Percentiles rank a stretch among this genome's conserved stretches.
These are phyloP conservation scores for Dryobota labecula DNA, from an alignment of 2,888 invertebrate species.

Conservation along the genomic window DNA sequence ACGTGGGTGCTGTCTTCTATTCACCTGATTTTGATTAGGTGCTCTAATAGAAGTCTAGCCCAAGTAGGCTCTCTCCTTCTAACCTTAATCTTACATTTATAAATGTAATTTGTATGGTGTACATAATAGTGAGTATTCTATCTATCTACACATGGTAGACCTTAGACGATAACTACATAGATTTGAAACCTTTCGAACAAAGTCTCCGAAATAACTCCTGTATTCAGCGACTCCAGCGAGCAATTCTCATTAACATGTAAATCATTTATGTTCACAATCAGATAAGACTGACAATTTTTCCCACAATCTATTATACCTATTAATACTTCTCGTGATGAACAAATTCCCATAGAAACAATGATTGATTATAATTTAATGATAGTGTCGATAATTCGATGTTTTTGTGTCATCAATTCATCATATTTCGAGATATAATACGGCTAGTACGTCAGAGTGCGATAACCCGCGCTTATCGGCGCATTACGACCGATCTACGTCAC, in stretches of 20 bases:
- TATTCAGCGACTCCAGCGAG: constrained; percentile 8
- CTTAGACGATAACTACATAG: background rate
- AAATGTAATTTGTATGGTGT: too few relatives aligned
- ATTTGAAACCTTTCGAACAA: constrained; percentile 3
- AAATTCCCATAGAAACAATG: constrained; percentile 60
- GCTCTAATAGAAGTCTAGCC: background rate
- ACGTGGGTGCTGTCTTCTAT: constrained; percentile 8
- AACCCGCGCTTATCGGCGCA: constrained; percentile 67
- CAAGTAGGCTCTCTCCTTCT: too few relatives aligned
- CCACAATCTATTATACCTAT: constrained; percentile 33
- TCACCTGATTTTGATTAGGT: constrained; percentile 5
- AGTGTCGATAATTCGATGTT: constrained; percentile 53
- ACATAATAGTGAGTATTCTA: too few relatives aligned
- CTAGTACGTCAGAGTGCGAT: constrained; percentile 67
- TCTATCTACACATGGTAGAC: background rate
- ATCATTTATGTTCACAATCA: constrained; percentile 19
- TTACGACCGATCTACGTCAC: constrained; percentile 68
- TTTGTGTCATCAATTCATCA: constrained; percentile 61
- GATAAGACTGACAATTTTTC: constrained; percentile 34
- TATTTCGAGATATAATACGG: constrained; percentile 49
- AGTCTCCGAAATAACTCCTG: constrained; percentile 20
- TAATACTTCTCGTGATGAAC: constrained; percentile 30
- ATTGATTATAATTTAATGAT: constrained; percentile 53
- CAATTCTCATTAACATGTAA: background rate
- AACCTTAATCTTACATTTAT: too few relatives aligned